Base-by-base conservation (phyloP, 2,888 invertebrate species). In the Nineta flava region DNA sequence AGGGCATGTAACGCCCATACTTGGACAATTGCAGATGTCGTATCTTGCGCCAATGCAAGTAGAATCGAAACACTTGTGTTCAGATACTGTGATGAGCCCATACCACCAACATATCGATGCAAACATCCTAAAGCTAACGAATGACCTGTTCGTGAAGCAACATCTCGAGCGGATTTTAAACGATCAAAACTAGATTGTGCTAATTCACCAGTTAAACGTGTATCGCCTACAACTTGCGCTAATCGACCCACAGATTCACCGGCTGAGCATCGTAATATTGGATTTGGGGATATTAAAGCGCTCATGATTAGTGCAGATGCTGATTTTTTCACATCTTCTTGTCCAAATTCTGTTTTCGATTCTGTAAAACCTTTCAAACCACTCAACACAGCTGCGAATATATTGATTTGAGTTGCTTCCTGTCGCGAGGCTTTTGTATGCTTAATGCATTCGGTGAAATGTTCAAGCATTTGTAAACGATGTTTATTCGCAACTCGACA, bases 1-100 rank as follows among this genome's bases (percentile, higher is more conserved):
- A 99, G 70, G 0, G 97, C 95, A 70, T 97, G 94, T 12, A 99
- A 71, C 0, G 97, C 87, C 97, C 97, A 99, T 56, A 84, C 87
- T 77, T 97, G 97, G n/a, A 96, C 88, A 53, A 93, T 86, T 0
- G 93, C 88, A 26, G 93, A 88, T 1, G 90, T 83, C 49, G 83
- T 79, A 64, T 97, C 97, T 67, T 96, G 95, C 1, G 95, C 93
- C 35, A 97, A 69, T 1, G 96, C 95, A 16, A 97, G 70, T 44
- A 99, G 66, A 62, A 97, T 93, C 38, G 93, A 93, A 57, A 99
- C 87, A 64, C 93, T 94, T 2, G 94, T 90, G 61, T 86, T 90
- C 49, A 93, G 75, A 70, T 94, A 90, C 60, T 96, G 95, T 54
- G 92, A 91, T 2, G 93, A 91, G 1, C 96, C 92, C 81, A 94